Evolutionary conservation across 2,113 vertebrate species (phyloP).

Genomic region (Prietella phreatophila): DNA sequence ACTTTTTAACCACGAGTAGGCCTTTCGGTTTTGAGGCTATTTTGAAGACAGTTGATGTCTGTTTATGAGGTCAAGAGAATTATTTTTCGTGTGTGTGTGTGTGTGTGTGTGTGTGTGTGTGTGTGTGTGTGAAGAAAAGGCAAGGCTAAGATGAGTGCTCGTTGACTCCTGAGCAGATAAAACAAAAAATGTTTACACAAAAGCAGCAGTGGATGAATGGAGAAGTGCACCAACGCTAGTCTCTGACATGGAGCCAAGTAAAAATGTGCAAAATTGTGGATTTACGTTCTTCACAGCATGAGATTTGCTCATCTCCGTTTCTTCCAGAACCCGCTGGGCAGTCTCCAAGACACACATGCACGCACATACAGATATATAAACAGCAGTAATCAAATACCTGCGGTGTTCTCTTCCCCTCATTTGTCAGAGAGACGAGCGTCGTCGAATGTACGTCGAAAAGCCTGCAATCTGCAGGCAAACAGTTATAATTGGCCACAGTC

Average conservation of each 20-base stretch:
- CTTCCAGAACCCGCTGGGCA: slow-evolving; percentile 11
- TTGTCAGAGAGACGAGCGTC: slow-evolving; percentile 9
- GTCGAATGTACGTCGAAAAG: slow-evolving; percentile 4
- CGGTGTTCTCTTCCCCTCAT: slow-evolving; percentile 6
- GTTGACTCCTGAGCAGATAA: background rate
- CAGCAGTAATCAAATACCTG: slow-evolving; percentile 17
- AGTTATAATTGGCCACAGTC: slow-evolving; percentile 30
- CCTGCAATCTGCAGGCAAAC: slow-evolving; percentile 25
- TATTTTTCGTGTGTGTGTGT: background rate
- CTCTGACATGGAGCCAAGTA: background rate
- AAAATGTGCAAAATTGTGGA: background rate
- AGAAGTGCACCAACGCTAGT: background rate
- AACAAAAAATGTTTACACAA: background rate
- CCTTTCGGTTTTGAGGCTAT: background rate
- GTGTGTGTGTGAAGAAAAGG: background rate
- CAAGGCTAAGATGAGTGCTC: background rate
- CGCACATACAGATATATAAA: background rate
- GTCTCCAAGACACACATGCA: background rate
- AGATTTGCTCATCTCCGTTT: background rate
- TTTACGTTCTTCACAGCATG: slow-evolving; percentile 18
- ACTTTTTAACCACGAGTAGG: background rate
- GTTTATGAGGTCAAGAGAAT: background rate
- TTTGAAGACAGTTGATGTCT: background rate
- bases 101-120: background rate
- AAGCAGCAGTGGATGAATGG: background rate